Percentiles rank a stretch among this genome's conserved stretches.
phyloP scores from a whole-genome alignment of 2,888 invertebrate species.

The Scotopteryx bipunctaria region DNA sequence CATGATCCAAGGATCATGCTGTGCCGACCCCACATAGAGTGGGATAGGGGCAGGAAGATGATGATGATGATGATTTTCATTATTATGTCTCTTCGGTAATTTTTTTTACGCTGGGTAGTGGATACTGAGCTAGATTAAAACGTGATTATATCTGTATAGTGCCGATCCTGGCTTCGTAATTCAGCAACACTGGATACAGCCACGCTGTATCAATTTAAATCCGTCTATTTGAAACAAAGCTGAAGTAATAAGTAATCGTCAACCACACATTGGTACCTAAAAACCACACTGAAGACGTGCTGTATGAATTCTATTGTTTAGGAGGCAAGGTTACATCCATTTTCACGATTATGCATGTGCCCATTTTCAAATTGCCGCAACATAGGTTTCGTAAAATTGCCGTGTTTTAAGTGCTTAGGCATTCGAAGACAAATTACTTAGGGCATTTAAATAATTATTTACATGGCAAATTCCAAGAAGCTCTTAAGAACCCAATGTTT shows the following conservation, averaged over 20 bases:
- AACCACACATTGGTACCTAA: constrained; percentile 8
- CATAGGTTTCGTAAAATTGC: constrained; percentile 18
- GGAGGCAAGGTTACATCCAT: constrained; percentile 15
- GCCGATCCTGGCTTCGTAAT: no score
- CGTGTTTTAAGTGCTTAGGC: background rate
- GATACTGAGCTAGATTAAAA: no score
- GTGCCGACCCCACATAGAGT: no score
- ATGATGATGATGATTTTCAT: no score
- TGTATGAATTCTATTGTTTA: constrained; percentile 22
- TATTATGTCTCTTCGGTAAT: no score
- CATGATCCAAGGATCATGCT: no score
- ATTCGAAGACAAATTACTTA: constrained; percentile 1
- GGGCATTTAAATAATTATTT: background rate
- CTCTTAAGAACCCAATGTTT: no score
- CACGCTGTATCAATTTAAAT: background rate
- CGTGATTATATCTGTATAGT: no score
- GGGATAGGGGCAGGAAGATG: no score
- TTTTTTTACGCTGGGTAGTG: no score
- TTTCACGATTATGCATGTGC: constrained; percentile 30
- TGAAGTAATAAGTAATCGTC: constrained; percentile 7
- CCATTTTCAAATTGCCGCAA: constrained; percentile 27
- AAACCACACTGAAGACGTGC: constrained; percentile 16
- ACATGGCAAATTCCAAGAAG: no score
- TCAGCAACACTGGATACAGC: no score
- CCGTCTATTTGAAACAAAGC: background rate